These are phyloP conservation scores for Pteronura brasiliensis DNA, from an alignment of 2,113 vertebrate genomes.

Conservation along the genomic window DNA sequence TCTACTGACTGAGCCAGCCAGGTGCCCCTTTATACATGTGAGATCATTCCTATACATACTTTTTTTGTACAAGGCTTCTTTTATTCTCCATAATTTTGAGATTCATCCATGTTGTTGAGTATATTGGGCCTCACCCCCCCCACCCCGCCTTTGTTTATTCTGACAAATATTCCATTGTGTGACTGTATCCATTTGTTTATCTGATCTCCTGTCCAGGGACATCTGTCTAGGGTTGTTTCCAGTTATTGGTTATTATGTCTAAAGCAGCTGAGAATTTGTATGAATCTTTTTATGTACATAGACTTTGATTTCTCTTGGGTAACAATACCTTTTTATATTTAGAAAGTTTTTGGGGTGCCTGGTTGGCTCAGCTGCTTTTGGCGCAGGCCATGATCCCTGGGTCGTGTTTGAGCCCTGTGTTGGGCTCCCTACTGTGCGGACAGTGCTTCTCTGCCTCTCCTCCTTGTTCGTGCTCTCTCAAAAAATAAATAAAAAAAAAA, in stretches of 20 bases:
- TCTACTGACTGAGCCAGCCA: neutral
- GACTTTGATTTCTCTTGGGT: constrained; percentile 8
- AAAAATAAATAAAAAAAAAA: too few relatives aligned
- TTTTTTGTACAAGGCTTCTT: neutral
- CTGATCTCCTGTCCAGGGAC: neutral
- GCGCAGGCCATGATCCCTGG: too few relatives aligned
- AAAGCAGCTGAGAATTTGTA: neutral
- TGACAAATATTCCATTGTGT: neutral
- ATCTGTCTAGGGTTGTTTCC: neutral
- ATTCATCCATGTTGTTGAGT: neutral
- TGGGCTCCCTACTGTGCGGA: too few relatives aligned
- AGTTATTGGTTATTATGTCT: neutral
- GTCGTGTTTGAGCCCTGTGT: too few relatives aligned
- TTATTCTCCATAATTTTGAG: neutral
- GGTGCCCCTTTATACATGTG: neutral
- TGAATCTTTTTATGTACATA: neutral
- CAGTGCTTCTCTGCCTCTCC: too few relatives aligned
- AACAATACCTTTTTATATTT: constrained; percentile 19
- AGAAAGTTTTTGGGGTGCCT: neutral
- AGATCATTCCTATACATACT: neutral
- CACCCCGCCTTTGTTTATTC: neutral
- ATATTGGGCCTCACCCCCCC: neutral
- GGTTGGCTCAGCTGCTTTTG: too few relatives aligned
- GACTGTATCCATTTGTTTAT: neutral
- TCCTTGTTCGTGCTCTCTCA: too few relatives aligned